Percentiles rank a stretch among this genome's conserved stretches.
These are phyloP conservation scores for Siniperca undulata DNA, from an alignment of 2,797 vertebrate genomes.

Conservation along the genomic window DNA sequence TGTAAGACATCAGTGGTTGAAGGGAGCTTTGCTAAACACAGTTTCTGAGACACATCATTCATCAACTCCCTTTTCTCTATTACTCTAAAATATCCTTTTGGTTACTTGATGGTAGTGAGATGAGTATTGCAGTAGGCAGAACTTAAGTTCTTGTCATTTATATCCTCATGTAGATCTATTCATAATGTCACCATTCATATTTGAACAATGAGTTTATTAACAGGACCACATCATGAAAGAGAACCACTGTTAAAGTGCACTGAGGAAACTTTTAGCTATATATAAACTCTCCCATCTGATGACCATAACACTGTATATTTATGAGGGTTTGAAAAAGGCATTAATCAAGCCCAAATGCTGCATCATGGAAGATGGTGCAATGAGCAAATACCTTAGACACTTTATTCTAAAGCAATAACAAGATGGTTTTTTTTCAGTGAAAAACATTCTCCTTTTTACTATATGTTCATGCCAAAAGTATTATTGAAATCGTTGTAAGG, in stretches of 20 bases:
- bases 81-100: slow-evolving; percentile 10
- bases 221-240: not conserved
- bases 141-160: not conserved
- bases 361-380: not conserved
- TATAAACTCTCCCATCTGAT: not conserved
- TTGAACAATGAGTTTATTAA: not conserved
- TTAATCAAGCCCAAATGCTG: slow-evolving; percentile 1
- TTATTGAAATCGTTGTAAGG: not conserved
- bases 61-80: slow-evolving; percentile 39
- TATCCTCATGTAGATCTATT: not conserved
- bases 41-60: slow-evolving; percentile 37
- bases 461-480: not conserved
- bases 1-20: slow-evolving; percentile 43
- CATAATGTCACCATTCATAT: not conserved
- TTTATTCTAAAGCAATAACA: not conserved
- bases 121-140: not conserved
- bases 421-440: not conserved
- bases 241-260: not conserved
- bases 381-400: not conserved
- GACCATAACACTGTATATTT: not conserved
- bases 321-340: slow-evolving; percentile 2
- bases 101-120: slow-evolving; percentile 21
- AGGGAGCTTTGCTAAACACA: slow-evolving; percentile 37
- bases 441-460: not conserved
- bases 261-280: not conserved